Evolutionary conservation across 2,888 invertebrate genomes (phyloP), one percentile per base, ranked within the genome.

Genomic region (Melinopterus prodromus): DNA sequence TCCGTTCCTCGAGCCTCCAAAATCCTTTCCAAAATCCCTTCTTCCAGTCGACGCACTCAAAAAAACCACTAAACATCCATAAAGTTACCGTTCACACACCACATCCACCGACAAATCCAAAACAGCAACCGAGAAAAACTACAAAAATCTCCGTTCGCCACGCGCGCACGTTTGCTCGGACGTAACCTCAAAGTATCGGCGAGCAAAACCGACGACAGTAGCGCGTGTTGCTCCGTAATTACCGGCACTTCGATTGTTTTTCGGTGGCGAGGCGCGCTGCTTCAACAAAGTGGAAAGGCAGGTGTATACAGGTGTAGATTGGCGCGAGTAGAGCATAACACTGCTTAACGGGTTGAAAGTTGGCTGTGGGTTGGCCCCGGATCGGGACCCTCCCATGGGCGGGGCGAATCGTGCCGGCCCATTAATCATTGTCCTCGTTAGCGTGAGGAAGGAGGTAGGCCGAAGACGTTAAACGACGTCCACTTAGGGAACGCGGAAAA

Each of bases 351-450:
- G 83, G 84, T 85, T 86, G 87, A 86, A 87, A 87, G 82, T 84
- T 87, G 86, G 85, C 80, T 81, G 83, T 77, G 78, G 78, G 80
- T 79, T 78, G 83, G 84, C 81, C 82, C 77, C 69, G 80, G 79
- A 38, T 38, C n/a, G 69, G 71, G 74, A 38, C 16, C 76, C 82
- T 81, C 87, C 87, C 85, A 86, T 82, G 82, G 87, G 87, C 86
- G 87, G 86, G 80, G 85, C 86, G 77, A 83, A 36, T 74, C 81
- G 82, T 83, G 82, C 83, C 79, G 83, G 81, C 83, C 85, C 86
- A 87, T 87, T 87, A 87, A 87, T 87, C 87, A 87, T 86, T 84
- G 82, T 84, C 85, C 87, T 87, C 86, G 86, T 87, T 87, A 87
- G 53, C 77, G 81, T 71, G 71, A 26, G 35, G 15, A 74, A 74